phyloP scores from a whole-genome alignment of 2,888 invertebrate species.

The Cheilosia impressa region DNA sequence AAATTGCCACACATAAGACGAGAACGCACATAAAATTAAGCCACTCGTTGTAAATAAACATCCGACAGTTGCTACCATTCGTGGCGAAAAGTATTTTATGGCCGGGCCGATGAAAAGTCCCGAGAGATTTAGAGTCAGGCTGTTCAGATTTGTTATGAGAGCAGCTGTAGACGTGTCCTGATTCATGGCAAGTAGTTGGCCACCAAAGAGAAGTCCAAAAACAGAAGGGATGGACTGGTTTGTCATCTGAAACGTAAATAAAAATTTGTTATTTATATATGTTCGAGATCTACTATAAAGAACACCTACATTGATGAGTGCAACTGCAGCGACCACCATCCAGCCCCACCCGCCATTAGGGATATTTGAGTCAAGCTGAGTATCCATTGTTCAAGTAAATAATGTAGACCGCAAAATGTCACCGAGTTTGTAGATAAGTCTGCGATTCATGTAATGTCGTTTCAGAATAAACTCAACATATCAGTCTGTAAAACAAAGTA shows the following conservation, averaged over 20 bases:
- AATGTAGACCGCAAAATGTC: neutral
- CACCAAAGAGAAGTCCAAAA: constrained; percentile 89
- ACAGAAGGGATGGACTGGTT: constrained; percentile 89
- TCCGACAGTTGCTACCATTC: constrained; percentile 85
- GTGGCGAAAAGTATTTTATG: constrained; percentile 85
- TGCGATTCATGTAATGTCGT: neutral
- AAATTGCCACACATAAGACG: constrained; percentile 85
- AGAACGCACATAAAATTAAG: constrained; percentile 85
- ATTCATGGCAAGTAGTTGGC: constrained; percentile 87
- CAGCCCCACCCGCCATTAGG: constrained; percentile 91
- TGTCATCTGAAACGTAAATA: constrained; percentile 85
- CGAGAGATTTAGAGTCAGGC: constrained; percentile 82
- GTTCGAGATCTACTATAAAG: neutral
- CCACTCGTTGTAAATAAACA: constrained; percentile 85
- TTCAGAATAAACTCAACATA: neutral
- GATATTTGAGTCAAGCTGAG: constrained; percentile 50
- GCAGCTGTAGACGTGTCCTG: constrained; percentile 88
- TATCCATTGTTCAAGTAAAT: constrained; percentile 42
- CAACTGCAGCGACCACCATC: constrained; percentile 88
- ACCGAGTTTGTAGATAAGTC: too few relatives aligned
- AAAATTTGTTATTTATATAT: neutral
- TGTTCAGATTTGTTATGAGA: constrained; percentile 88
- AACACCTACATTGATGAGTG: constrained; percentile 87
- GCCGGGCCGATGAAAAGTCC: constrained; percentile 89
- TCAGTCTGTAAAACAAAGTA: too few relatives aligned